Conservation (phyloP, 2,888 invertebrate species). For the Polietes domitor region DNA sequence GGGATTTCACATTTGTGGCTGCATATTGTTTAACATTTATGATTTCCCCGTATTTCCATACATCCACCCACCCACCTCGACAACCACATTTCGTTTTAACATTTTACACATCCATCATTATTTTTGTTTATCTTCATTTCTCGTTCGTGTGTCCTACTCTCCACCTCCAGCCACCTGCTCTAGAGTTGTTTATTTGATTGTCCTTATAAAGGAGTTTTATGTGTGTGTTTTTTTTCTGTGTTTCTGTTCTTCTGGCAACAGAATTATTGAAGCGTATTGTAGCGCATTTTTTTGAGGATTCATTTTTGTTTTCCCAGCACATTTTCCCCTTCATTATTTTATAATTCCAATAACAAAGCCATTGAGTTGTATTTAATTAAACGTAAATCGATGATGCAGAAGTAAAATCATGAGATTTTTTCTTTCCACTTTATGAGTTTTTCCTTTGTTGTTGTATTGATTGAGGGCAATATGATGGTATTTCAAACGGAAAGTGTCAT, state of each 20-base stretch:
- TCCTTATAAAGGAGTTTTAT: neutral
- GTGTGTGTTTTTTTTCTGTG: neutral
- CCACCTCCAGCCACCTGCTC: too few relatives aligned
- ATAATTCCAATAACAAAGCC: neutral
- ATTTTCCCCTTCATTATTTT: slow-evolving; percentile 15
- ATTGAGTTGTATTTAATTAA: slow-evolving; percentile 10
- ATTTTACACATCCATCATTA: neutral
- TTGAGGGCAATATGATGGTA: neutral
- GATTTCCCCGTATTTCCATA: neutral
- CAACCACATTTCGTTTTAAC: neutral
- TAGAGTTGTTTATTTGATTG: neutral
- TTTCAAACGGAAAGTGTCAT: neutral
- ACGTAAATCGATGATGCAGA: neutral
- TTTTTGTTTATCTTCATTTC: neutral
- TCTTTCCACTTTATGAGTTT: neutral
- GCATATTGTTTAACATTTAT: neutral
- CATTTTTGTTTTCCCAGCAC: neutral
- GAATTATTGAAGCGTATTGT: neutral
- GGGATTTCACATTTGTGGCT: neutral
- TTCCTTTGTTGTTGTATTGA: neutral
- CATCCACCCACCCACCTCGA: neutral
- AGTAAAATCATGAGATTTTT: neutral
- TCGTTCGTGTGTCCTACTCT: neutral
- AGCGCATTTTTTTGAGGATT: neutral
- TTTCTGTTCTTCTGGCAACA: neutral